A percentile compares a stretch with the other conserved stretches of the same genome.
Conservation (phyloP, 2,888 invertebrate genomes). For the Prenolepis imparis region DNA sequence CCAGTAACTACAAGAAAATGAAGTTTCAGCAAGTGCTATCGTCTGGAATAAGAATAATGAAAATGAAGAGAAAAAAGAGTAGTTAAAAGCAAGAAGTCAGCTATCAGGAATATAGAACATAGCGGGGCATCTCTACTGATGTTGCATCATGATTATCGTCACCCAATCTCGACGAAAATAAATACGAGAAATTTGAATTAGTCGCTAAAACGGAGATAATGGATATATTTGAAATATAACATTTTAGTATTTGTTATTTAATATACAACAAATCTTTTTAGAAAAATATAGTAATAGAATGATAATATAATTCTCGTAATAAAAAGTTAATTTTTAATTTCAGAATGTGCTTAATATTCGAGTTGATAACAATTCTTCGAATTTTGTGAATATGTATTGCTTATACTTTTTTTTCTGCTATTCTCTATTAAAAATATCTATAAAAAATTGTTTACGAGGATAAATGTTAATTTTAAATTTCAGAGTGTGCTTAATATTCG, state of each 20-base stretch:
- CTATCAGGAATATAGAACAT: conserved; percentile 37
- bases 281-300: neutral
- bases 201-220: conserved; percentile 3
- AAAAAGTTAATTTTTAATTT: neutral
- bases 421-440: neutral
- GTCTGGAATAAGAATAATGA: conserved; percentile 52
- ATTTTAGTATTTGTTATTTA: conserved; percentile 11
- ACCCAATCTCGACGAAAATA: conserved; percentile 21
- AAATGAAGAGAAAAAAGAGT: conserved; percentile 42
- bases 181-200: conserved; percentile 35
- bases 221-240: neutral
- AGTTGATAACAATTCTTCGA: neutral
- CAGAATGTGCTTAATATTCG: too few relatives aligned
- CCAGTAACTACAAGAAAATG: conserved; percentile 25
- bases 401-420: neutral
- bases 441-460: neutral
- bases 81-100: conserved; percentile 21
- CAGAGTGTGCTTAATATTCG: neutral
- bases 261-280: neutral
- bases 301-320: neutral
- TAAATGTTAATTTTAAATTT: conserved; percentile 11
- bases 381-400: neutral
- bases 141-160: conserved; percentile 48
- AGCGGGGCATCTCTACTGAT: neutral
- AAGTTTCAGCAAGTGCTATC: conserved; percentile 44